Base-by-base conservation (phyloP, 2,888 invertebrate genomes). In the Yponomeuta evonymella region DNA sequence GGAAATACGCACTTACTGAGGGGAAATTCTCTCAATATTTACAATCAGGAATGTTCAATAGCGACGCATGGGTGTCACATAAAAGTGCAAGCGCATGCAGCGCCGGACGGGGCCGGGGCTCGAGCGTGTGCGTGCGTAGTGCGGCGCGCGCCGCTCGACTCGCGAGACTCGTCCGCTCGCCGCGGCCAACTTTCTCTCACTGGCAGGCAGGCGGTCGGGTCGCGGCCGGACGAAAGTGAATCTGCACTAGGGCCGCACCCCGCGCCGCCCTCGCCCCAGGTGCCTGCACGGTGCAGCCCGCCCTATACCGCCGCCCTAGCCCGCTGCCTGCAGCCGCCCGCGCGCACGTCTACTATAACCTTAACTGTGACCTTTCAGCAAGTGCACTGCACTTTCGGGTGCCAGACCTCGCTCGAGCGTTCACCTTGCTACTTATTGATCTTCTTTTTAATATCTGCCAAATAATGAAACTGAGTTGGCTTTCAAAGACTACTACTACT, bases 171-270 rank as follows among this genome's bases (percentile, higher is more conserved):
- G 92, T 92, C 90, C 91, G 90, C 88, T 88, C 92, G 85, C 84
- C 86, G 87, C 92, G 91, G 84, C 87, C 86, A 89, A 92, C 92
- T 93, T 93, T 93, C 93, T 92, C 93, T 90, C 86, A 93, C 92
- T 92, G 71, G 86, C 87, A 84, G 83, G 84, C 86, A 86, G 81
- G 71, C 71, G 71, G 68, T 81, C 84, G 88, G 72, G 67, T 80
- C 84, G 88, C 85, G 84, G 86, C 81, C 87, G 87, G 88, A 90
- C 91, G 92, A 92, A 92, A 92, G 91, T 92, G 92, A 92, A 91
- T 92, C 90, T 90, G 90, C 90, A 89, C 84, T 85, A 85, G 84
- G 84, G 78, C 73, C 72, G 74, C 75, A 73, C 72, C 82, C 82
- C 82, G 81, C 83, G 81, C 81, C 81, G 78, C 76, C 80, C 83